Evolutionary conservation across 2,888 invertebrate genomes (phyloP), one percentile per base, ranked within the genome.

Genomic region (Chrysotoxum bicinctum): DNA sequence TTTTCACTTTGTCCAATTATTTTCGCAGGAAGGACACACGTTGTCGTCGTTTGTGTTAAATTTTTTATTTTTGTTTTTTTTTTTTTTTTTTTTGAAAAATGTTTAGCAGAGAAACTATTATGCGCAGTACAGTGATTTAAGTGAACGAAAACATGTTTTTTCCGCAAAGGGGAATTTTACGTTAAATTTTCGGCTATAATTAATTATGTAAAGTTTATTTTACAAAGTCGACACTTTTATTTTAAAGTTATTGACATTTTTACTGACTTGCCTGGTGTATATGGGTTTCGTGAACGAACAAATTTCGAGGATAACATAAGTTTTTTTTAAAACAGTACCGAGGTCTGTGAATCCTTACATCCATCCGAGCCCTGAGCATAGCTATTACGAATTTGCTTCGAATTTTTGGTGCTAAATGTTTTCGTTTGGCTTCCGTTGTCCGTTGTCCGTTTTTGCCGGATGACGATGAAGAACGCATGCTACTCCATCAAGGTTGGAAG

Each of bases 1-100:
- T 85, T 81, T 85, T 85, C 81, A 85, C 80, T 81, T 81, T 85
- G 76, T 81, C 76, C 81, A 62, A 85, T 81, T 85, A 70, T 85
- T 85, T 85, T 64, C 43, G 48, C 40, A 50, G 70, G 45, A 79
- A 32, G 62, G 68, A 68, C 79, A 73, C 58, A 66, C 50, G 69
- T 58, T 64, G 70, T 82, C 52, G 37, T 21, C 54, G 50, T 54
- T 45, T 77, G 48, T 45, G 52, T 64, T 64, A 45, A 23, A 23
- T 60, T 68, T 60, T 16, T 21, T 56, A 21, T 45, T 66, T 32
- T 58, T 26, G 21, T 60, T 52, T 50, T 16, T 1, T 2, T 56
- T 58, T 30, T 60, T 14, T n/a, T 43, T 56, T 32, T 56, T 32
- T 58, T 35, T 58, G 45, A 43, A 64, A 45, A 30, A 64, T 19